Conservation (phyloP, 2,113 vertebrate genomes). For the Hemichromis elongatus region DNA sequence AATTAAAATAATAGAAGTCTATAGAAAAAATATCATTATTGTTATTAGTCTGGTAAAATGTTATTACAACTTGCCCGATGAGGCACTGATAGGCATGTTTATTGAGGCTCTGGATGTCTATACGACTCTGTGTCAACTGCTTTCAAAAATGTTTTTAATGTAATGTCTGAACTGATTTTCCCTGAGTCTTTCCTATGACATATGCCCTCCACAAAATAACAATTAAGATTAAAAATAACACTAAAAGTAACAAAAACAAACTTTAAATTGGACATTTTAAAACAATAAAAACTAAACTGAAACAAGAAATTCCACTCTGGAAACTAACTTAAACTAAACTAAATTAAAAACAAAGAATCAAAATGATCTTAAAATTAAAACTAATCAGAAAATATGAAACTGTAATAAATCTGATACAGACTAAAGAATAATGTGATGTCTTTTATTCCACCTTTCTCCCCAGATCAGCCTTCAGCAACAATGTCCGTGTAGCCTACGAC, state of each 20-base stretch:
- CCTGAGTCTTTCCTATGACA: not conserved
- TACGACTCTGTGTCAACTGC: not conserved
- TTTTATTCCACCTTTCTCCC: not conserved
- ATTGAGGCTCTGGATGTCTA: not conserved
- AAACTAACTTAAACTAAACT: not conserved
- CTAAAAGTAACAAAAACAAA: not conserved
- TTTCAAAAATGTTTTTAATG: not conserved
- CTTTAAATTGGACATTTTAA: not conserved
- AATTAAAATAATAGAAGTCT: not conserved
- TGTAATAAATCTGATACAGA: not conserved
- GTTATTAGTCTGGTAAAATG: not conserved
- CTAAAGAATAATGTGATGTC: not conserved
- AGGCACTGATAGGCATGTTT: not conserved
- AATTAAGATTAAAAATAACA: not conserved
- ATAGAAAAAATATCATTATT: not conserved
- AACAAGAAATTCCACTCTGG: not conserved
- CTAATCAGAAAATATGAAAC: not conserved
- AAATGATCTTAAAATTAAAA: not conserved
- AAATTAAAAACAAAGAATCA: not conserved
- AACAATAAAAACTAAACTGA: not conserved
- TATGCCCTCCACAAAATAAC: not conserved
- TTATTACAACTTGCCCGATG: not conserved
- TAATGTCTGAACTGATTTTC: not conserved
- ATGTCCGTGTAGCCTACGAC: constrained; percentile 78
- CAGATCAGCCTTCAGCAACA: constrained; percentile 70